phyloP scores from a whole-genome alignment of 2,888 invertebrate genomes.

The Sipunculus nudus region DNA sequence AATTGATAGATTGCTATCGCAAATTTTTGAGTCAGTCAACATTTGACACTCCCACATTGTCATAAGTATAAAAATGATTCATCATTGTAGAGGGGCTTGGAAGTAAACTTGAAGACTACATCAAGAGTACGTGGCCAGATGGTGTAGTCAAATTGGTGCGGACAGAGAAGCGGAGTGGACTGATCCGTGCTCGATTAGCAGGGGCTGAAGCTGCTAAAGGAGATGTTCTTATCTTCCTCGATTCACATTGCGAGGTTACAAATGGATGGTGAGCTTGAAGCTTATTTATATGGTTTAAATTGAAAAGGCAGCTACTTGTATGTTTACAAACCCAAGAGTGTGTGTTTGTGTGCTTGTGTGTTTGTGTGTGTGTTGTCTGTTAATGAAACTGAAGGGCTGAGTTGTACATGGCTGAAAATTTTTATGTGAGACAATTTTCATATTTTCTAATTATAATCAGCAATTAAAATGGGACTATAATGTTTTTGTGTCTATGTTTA shows the following conservation, averaged over 20 bases:
- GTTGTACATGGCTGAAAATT: no score
- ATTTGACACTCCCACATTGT: not conserved
- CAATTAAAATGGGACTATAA: no score
- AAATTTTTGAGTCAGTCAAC: not conserved
- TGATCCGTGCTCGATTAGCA: constrained; percentile 88
- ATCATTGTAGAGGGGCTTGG: constrained; percentile 52
- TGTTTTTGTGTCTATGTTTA: no score
- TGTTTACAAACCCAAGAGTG: not conserved
- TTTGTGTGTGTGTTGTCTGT: no score
- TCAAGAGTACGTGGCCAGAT: constrained; percentile 69
- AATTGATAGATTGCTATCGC: no score
- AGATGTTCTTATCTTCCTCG: constrained; percentile 66
- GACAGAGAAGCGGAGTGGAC: constrained; percentile 80
- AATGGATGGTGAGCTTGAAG: constrained; percentile 53
- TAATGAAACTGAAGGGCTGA: no score
- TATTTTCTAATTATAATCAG: no score
- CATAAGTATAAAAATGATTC: not conserved
- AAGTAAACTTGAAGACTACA: constrained; percentile 70
- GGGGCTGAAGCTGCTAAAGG: constrained; percentile 82
- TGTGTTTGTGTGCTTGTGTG: no score
- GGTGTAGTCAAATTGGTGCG: constrained; percentile 78
- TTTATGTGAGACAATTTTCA: no score
- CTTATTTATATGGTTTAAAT: not conserved
- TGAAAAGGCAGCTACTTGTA: not conserved
- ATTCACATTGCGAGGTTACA: constrained; percentile 65